phyloP scores from a whole-genome alignment of 2,113 vertebrate genomes.

The Anarrhichthys ocellatus region DNA sequence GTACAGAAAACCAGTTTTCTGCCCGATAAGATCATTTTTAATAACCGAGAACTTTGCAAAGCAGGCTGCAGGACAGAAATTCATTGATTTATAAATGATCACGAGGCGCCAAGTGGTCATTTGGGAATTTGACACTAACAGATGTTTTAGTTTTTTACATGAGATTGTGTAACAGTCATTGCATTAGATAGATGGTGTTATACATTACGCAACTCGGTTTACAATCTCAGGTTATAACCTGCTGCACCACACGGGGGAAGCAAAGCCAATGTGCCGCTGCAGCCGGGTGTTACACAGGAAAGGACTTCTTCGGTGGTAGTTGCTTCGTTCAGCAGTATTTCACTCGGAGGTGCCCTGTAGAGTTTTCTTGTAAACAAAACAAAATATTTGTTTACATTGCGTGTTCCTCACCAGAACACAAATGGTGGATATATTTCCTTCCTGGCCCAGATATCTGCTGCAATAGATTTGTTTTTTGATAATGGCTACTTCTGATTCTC shows the following conservation, averaged over 20 bases:
- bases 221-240: neutral
- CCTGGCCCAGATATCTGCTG: neutral
- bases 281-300: neutral
- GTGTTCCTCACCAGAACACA: neutral
- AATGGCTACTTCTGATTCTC: neutral
- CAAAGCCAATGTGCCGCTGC: neutral
- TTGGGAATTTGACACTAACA: neutral
- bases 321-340: slow-evolving; percentile 1
- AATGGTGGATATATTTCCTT: neutral
- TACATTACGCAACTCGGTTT: neutral
- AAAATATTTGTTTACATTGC: neutral
- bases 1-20: slow-evolving; percentile 30
- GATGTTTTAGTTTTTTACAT: neutral
- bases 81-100: neutral
- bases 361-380: neutral
- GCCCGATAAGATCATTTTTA: neutral
- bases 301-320: neutral
- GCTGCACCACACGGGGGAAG: slow-evolving; percentile 1
- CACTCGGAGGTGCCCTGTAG: neutral
- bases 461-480: neutral
- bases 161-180: neutral
- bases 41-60: neutral
- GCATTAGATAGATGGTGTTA: neutral
- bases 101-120: neutral
- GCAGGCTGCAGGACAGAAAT: neutral